A percentile compares a stretch with the other conserved stretches of the same genome.
Conservation (phyloP, 2,113 vertebrate genomes). For the Engraulis encrasicolus region DNA sequence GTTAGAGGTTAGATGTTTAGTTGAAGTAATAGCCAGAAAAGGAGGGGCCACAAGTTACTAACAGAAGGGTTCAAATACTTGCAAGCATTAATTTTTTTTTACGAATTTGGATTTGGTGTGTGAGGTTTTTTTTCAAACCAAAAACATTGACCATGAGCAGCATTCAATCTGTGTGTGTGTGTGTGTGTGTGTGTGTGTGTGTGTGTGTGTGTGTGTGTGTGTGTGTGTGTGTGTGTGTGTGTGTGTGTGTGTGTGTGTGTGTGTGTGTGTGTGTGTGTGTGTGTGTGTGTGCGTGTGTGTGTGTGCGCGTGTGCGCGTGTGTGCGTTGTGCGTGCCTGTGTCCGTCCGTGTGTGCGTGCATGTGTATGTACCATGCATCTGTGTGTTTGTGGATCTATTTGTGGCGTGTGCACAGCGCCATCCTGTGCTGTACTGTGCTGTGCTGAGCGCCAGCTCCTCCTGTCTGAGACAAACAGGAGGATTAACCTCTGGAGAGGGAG, state of each 20-base stretch:
- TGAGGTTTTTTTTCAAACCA: too few species aligned
- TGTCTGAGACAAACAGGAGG: constrained; percentile 32
- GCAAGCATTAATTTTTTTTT: too few species aligned
- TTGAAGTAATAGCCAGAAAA: too few species aligned
- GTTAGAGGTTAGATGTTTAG: too few species aligned
- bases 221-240: too few species aligned
- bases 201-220: too few species aligned
- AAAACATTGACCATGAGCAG: too few species aligned
- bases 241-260: neutral
- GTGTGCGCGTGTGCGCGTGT: neutral
- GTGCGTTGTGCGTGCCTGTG: neutral
- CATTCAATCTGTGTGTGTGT: neutral
- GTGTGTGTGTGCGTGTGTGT: neutral
- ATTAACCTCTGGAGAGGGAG: constrained; percentile 50
- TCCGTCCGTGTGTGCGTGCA: neutral
- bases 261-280: neutral
- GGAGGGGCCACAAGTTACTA: too few species aligned
- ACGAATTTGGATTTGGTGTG: too few species aligned
- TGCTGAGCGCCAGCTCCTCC: neutral
- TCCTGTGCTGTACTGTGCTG: neutral
- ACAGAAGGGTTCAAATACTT: too few species aligned
- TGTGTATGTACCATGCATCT: constrained; percentile 12
- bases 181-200: too few species aligned
- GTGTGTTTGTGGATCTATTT: neutral
- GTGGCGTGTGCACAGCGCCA: neutral